Conservation (phyloP, 2,888 invertebrate genomes). For the Anaspis maculata region DNA sequence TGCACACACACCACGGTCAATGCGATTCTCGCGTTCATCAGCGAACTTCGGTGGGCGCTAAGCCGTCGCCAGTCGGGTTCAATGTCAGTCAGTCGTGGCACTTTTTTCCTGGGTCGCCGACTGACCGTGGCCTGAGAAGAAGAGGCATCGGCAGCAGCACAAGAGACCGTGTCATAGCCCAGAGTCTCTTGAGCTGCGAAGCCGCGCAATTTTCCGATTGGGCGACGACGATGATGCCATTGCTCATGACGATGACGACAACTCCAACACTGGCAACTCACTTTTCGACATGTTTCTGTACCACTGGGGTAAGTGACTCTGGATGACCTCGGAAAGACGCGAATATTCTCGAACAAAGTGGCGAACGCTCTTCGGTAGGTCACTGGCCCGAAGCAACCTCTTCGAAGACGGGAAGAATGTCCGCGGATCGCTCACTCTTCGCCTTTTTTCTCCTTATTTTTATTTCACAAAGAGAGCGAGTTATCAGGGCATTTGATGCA, state of each 20-base stretch:
- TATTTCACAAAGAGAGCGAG: too few relatives aligned
- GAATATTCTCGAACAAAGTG: constrained; percentile 28
- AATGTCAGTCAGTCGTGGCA: constrained; percentile 32
- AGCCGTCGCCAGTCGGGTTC: too few relatives aligned
- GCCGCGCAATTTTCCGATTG: too few relatives aligned
- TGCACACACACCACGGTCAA: too few relatives aligned
- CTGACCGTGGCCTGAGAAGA: constrained; percentile 31
- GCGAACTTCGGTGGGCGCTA: too few relatives aligned
- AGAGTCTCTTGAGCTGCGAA: too few relatives aligned
- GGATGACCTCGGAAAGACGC: constrained; percentile 47
- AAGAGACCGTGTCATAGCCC: too few relatives aligned
- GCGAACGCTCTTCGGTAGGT: constrained; percentile 31
- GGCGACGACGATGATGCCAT: constrained; percentile 8
- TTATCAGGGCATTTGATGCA: too few relatives aligned
- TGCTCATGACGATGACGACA: constrained; percentile 13
- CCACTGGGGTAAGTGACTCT: constrained; percentile 58
- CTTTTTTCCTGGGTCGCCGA: constrained; percentile 38
- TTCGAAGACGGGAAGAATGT: constrained; percentile 15
- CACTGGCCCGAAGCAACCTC: constrained; percentile 42
- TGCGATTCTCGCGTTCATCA: too few relatives aligned
- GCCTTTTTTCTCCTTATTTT: too few relatives aligned
- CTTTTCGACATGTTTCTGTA: constrained; percentile 38
- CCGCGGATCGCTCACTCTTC: not conserved
- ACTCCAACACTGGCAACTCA: constrained; percentile 19
- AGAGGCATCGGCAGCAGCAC: too few relatives aligned